Base-by-base conservation (phyloP, 2,113 vertebrate genomes). In the Mellivora capensis region DNA sequence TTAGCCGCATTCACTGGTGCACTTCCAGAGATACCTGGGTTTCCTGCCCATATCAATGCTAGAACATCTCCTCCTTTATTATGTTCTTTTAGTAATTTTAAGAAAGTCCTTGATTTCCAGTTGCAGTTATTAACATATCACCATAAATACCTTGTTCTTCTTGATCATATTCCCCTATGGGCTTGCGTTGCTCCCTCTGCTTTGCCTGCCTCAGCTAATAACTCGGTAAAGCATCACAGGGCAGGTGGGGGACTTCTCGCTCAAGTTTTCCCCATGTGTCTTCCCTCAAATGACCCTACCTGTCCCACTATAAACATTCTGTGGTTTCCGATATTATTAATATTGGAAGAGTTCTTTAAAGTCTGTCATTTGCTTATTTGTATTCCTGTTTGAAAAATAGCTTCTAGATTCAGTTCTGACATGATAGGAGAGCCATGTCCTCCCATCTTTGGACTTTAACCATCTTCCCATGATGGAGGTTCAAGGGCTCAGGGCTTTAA, bases 211-310 rank as follows among this genome's bases (percentile, higher is more conserved):
- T 54, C 59, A 12, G 10, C 67, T 37, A 3, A 14, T 52, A 17
- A 17, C 44, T 47, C 15, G 7, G 6, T 2, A 44, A 44, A 27
- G 4, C 0, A 6, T 2, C 6, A 7, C 1, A 7, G 21, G 34
- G 6, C 44, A 17, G 18, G 59, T 25, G 61, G 23, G 62, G 3
- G 15, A 12, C 1, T 15, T 59, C 74, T 23, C 18, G 8, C 31
- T 34, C 49, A 7, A 34, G 49, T 11, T 39, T 20, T 20, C 13
- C 4, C 52, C 8, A 4, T 2, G 9, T 39, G 39, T 59, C 39
- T 79, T 74, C 57, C 27, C n/a, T 12, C 54, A 42, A 44, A 6
- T 9, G 31, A 47, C 10, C 20, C 25, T 15, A 10, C 31, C 8
- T 52, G 7, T 6, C 34, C 52, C 1, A 4, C 57, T 61, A 10